These are phyloP conservation scores for Campoletis raptor DNA, from an alignment of 2,888 invertebrate genomes.

Conservation along the genomic window DNA sequence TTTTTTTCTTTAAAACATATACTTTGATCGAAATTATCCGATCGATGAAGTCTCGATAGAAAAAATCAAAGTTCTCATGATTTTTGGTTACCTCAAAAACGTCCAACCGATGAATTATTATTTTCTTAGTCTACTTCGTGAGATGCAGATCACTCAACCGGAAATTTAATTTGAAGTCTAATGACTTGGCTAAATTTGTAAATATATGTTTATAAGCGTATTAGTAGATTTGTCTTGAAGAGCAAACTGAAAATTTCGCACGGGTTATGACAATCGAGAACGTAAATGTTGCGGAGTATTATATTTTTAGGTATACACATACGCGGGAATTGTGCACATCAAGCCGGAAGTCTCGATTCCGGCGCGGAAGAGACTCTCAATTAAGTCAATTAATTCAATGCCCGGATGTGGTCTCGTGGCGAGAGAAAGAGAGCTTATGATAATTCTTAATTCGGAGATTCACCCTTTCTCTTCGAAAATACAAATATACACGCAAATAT, in stretches of 20 bases:
- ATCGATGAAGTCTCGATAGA: not conserved
- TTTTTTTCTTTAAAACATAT: not conserved
- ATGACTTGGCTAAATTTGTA: slow-evolving; percentile 39
- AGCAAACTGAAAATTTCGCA: slow-evolving; percentile 60
- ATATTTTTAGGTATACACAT: slow-evolving; percentile 27
- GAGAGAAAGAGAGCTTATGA: slow-evolving; percentile 46
- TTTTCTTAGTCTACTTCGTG: not conserved
- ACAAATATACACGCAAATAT: not conserved
- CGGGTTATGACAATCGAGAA: slow-evolving; percentile 53
- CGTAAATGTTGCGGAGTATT: not conserved
- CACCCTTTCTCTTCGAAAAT: slow-evolving; percentile 14
- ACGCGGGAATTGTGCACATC: slow-evolving; percentile 56
- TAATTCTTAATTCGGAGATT: slow-evolving; percentile 56
- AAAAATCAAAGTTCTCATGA: not conserved
- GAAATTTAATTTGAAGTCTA: slow-evolving; percentile 44
- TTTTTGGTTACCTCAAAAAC: not conserved
- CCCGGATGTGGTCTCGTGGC: slow-evolving; percentile 68
- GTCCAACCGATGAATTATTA: not conserved
- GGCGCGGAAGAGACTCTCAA: slow-evolving; percentile 71
- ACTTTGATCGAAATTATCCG: not conserved
- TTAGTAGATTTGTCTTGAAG: slow-evolving; percentile 45
- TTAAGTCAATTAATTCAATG: slow-evolving; percentile 72
- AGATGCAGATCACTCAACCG: slow-evolving; percentile 37
- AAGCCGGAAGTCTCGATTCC: slow-evolving; percentile 71
- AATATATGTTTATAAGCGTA: not conserved